Conservation (phyloP, 2,113 vertebrate genomes). For the Chionodraco myersi region DNA sequence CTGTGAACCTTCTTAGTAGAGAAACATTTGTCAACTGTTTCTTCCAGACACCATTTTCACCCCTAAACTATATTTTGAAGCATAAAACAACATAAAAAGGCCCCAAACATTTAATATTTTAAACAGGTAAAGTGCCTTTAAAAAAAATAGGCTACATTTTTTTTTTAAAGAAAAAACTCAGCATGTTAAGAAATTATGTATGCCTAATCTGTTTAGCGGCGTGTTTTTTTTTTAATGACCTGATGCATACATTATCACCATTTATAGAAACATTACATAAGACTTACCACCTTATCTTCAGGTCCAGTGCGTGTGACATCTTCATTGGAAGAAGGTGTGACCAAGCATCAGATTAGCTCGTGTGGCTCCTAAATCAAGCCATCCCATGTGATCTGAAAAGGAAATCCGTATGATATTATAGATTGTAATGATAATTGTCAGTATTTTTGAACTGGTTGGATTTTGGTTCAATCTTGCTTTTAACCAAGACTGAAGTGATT, state of each 20-base stretch:
- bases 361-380: background rate
- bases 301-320: background rate
- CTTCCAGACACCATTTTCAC: conserved; percentile 1
- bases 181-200: background rate
- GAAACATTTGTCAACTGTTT: background rate
- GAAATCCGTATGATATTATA: background rate
- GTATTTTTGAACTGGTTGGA: background rate
- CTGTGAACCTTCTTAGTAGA: conserved; percentile 44
- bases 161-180: background rate
- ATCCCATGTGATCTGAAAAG: background rate
- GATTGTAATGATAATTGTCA: background rate
- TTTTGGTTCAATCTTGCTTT: background rate
- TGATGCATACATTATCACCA: background rate
- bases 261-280: background rate
- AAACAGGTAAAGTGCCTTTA: background rate
- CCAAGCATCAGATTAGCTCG: background rate
- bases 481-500: background rate
- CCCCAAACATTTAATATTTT: background rate
- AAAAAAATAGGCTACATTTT: background rate
- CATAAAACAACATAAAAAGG: background rate
- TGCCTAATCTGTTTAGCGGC: background rate
- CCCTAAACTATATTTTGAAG: background rate
- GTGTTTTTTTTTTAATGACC: background rate
- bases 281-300: background rate
- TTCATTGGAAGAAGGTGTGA: background rate